phyloP scores from a whole-genome alignment of 2,797 vertebrate genomes.

The Micrastur ruficollis region DNA sequence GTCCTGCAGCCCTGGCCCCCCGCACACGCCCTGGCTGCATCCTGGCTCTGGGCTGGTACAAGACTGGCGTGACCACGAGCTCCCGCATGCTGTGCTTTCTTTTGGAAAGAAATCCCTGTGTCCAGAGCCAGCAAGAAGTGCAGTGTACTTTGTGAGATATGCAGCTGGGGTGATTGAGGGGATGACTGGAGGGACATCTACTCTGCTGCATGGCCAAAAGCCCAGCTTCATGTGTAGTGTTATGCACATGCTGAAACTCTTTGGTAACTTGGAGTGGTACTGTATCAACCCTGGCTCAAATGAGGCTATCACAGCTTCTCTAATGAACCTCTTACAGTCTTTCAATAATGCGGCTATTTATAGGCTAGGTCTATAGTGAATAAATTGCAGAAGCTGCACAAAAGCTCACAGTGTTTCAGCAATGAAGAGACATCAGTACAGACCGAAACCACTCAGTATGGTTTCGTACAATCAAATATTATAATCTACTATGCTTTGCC shows the following conservation, averaged over 20 bases:
- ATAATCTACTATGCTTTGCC: neutral
- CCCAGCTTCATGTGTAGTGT: neutral
- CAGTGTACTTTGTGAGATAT: neutral
- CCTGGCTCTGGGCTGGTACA: neutral
- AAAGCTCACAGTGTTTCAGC: slow-evolving; percentile 14
- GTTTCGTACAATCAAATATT: neutral
- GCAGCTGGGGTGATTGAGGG: fast-evolving
- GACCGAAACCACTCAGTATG: neutral
- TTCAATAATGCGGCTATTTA: slow-evolving; percentile 29
- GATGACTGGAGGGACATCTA: neutral
- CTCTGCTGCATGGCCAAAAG: neutral
- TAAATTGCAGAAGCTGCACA: slow-evolving; percentile 14
- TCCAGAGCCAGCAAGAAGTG: neutral
- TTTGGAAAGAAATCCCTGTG: neutral
- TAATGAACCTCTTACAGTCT: slow-evolving; percentile 20
- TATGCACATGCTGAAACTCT: neutral
- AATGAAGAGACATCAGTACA: neutral
- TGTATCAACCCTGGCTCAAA: neutral
- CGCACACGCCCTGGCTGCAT: neutral
- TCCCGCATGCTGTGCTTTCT: fast-evolving
- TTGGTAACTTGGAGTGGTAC: neutral
- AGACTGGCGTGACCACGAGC: fast-evolving
- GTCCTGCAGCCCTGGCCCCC: neutral
- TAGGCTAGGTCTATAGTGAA: neutral
- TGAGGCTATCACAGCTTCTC: neutral